Evolutionary conservation across 2,113 vertebrate species (phyloP), one percentile per base, ranked within the genome.

Genomic region (Leptosomus discolor): DNA sequence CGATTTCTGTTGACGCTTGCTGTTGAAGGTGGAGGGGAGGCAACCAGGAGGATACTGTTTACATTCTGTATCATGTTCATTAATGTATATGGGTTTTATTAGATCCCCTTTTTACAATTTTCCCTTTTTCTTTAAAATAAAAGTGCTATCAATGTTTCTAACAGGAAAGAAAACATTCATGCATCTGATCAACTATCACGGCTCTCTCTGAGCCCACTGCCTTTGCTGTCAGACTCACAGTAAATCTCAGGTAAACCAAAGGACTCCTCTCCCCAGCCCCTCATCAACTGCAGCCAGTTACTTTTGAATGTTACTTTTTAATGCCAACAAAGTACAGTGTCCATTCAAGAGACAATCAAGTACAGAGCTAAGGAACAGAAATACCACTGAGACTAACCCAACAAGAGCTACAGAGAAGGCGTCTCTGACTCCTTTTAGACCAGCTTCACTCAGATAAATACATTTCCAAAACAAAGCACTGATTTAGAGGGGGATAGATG

Each of bases 171-270:
- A 37, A 14, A 56, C 2, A 15, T 26, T 51, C 7, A 29, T n/a
- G 27, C 7, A 46, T 78, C 69, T 0, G 0, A 77, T 39, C n/a
- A 70, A 29, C 46, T 67, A 63, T 9, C 8, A 20, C 2, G 0
- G 36, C 15, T 36, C 18, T 21, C 43, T 74, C 68, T 67, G 54
- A 84, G 50, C 20, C 32, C n/a, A 53, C 3, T 2, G 17, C 12
- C 4, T 78, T 67, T 58, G 63, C 57, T 67, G 16, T n/a, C 5
- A 7, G 34, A 51, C 16, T 21, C 68, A 64, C 2, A 1, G 60
- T n/a, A 83, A 70, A 84, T 10, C 29, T 34, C 71, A 84, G 37
- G 43, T 11, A 88, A 88, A 79, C 29, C 51, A 58, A 64, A 75
- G 36, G 26, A 84, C 30, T 70, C 37, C 37, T 86, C 60, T 82